Evolutionary conservation across 2,113 vertebrate genomes (phyloP).

Genomic region (Hippocampus comes): DNA sequence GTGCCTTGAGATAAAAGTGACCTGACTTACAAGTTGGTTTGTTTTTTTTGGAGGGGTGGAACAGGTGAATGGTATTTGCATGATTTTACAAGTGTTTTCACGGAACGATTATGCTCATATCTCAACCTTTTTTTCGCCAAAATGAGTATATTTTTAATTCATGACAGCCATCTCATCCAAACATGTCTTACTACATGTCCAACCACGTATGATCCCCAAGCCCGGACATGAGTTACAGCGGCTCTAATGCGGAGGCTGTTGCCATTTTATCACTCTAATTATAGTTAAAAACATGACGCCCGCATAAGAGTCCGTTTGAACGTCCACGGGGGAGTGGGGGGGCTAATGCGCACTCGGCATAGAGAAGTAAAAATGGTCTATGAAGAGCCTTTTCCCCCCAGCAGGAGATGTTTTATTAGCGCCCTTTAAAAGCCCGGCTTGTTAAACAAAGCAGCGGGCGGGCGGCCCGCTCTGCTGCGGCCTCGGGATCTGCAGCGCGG

Average conservation of each 20-base stretch:
- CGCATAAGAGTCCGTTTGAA: conserved; percentile 51
- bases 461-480: conserved; percentile 41
- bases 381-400: conserved; percentile 59
- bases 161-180: neutral
- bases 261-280: conserved; percentile 70
- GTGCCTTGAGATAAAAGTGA: neutral
- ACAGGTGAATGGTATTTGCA: no score
- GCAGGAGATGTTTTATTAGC: conserved; percentile 72
- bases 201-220: conserved; percentile 15
- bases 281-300: conserved; percentile 59
- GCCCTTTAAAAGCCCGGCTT: conserved; percentile 70
- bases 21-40: no score
- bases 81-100: no score
- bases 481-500: conserved; percentile 41
- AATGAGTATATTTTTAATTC: no score
- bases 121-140: no score
- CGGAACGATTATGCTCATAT: no score
- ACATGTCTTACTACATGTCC: conserved; percentile 12
- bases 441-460: conserved; percentile 69
- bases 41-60: no score
- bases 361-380: conserved; percentile 59
- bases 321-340: conserved; percentile 22
- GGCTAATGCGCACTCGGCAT: conserved; percentile 30
- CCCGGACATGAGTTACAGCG: conserved; percentile 56
- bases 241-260: conserved; percentile 56